phyloP scores from a whole-genome alignment of 2,113 vertebrate species.

The Pseudonaja textilis region DNA sequence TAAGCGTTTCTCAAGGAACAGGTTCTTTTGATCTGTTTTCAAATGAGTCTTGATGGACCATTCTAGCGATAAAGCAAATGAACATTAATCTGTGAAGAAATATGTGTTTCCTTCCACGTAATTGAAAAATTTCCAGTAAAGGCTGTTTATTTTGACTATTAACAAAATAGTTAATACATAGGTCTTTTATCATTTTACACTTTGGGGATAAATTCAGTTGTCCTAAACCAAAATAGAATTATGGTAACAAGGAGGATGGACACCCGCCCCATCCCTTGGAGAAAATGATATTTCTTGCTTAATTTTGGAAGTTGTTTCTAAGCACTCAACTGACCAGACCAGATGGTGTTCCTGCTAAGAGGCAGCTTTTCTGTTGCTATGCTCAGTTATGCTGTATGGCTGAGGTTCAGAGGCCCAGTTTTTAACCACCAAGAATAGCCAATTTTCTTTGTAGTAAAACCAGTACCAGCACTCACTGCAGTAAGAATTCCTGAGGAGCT shows the following conservation, averaged over 20 bases:
- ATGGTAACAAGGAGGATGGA: neutral
- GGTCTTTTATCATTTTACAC: neutral
- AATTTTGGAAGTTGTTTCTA: neutral
- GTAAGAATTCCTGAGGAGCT: neutral
- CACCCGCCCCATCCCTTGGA: neutral
- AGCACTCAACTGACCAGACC: neutral
- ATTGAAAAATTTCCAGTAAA: neutral
- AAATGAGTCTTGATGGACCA: accelerated
- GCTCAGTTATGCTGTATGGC: neutral
- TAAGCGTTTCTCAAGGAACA: neutral
- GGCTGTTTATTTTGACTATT: neutral
- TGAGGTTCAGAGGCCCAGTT: neutral
- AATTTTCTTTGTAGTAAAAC: neutral
- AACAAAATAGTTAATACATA: neutral
- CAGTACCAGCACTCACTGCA: neutral
- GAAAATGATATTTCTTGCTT: neutral
- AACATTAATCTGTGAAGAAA: neutral
- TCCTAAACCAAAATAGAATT: neutral
- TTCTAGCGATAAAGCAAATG: neutral
- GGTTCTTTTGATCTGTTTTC: neutral
- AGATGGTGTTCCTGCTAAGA: neutral
- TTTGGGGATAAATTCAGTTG: neutral
- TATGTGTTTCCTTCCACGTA: neutral
- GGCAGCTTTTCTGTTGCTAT: neutral
- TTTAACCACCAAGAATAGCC: neutral